Evolutionary conservation across 1,140 invertebrate species (phyloP), one percentile per base, ranked within the genome.

Genomic region (Ditylenchus dipsaci): DNA sequence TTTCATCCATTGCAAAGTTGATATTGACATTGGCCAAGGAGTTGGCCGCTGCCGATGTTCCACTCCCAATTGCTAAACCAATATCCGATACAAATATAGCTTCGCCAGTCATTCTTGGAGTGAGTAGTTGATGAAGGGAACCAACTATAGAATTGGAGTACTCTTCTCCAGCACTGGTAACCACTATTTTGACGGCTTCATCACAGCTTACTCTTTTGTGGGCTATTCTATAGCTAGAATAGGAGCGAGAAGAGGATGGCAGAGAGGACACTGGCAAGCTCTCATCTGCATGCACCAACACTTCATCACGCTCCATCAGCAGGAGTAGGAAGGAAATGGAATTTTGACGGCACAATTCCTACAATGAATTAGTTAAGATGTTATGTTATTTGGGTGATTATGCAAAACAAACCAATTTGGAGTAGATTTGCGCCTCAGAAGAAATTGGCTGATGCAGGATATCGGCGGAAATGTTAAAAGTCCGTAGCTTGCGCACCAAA

Each of bases 1-100:
- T 65, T n/a, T 65, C 63, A 27, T 27, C 42, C 63, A 65, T 65
- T 5, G 63, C 63, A 65, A 56, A 65, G 63, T 61, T 65, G 19
- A 65, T 38, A 19, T 65, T 65, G 21, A 65, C 29, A 38, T 65
- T 65, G 1, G 63, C 63, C 1, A 63, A 49, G 1, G 38, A n/a
- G n/a, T 23, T 60, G 17, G 63, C 63, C 11, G 56, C 5, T 19
- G n/a, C 56, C n/a, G 38, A n/a, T 29, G 21, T 15, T 49, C 63
- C 63, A 38, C 42, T 61, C 15, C 23, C 63, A 29, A 62, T 53
- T 57, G 11, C 13, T 9, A 9, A 21, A 15, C 47, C 60, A 13
- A 13, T 13, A 3, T 30, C 19, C 26, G 59, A 27, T 33, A 7
- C 19, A 21, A 65, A 66, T 7, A 17, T 7, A 38, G 13, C 33